Base-by-base conservation (phyloP, 2,797 vertebrate genomes). In the Carduelis carduelis region DNA sequence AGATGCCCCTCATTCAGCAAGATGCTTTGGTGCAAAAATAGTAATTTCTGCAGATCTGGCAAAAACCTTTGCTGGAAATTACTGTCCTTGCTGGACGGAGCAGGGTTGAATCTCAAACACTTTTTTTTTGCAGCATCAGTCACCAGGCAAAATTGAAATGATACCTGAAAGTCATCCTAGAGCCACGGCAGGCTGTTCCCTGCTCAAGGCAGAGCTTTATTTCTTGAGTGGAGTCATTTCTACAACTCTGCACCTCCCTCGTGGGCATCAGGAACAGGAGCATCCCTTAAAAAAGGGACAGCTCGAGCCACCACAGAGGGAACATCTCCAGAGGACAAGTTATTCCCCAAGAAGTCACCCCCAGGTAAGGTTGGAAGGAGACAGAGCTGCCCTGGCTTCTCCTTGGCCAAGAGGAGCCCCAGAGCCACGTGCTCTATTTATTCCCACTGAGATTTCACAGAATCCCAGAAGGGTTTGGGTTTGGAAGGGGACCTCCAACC, bases 41-140 rank as follows among this genome's bases (percentile, higher is more conserved):
- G 28, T 1, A 3, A 35, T 53, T 75, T 8, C 17, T 14, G 18
- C 22, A 17, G 27, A 70, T 6, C 1, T 6, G n/a, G 21, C 37
- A 35, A 68, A 71, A 78, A 75, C 5, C 34, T 66, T 14, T 8
- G 28, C 30, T 74, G 35, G 13, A 20, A 84, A 44, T 22, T 0
- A 2, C 52, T 20, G 47, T 28, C 3, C 1, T 39, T 6, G 32
- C 56, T 1, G 3, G 57, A 16, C 0, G 0, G 34, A 83, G 32
- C 14, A 5, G 28, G 21, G 27, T 1, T 43, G 50, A 32, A 46
- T 10, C 23, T 47, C 30, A 2, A 43, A 60, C 8, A 1, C 0
- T 0, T 53, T 88, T 81, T 77, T 86, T 89, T 64, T 32, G 5
- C 23, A 4, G 72, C 0, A 0, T 28, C 61, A 87, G 32, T 53